phyloP scores from a whole-genome alignment of 2,888 invertebrate species.

The Parnassius smintheus region DNA sequence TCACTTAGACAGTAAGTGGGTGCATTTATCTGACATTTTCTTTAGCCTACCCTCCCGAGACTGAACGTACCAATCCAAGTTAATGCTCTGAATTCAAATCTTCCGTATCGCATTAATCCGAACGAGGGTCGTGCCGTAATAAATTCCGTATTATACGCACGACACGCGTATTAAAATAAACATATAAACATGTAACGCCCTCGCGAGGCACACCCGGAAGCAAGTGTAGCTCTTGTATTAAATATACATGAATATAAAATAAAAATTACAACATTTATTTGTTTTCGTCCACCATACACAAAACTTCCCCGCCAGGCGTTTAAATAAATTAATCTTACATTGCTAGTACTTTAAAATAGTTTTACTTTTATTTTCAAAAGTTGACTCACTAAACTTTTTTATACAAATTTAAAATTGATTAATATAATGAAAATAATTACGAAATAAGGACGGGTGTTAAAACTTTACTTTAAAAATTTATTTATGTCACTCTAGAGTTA shows the following conservation, averaged over 20 bases:
- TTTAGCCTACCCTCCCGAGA: conserved; percentile 38
- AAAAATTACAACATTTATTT: no score
- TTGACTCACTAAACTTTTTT: no score
- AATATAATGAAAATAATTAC: no score
- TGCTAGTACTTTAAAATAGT: no score
- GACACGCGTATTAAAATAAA: conserved; percentile 82
- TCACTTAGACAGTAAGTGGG: conserved; percentile 41
- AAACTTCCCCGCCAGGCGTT: no score
- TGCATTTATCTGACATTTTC: conserved; percentile 34
- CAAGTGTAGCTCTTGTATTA: conserved; percentile 26
- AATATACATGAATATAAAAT: no score
- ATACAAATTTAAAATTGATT: no score
- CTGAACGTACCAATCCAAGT: conserved; percentile 73
- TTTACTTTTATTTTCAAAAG: no score
- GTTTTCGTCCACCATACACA: no score
- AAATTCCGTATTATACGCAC: conserved; percentile 81
- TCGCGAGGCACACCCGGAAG: conserved; percentile 54
- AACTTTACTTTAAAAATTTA: no score
- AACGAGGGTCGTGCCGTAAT: conserved; percentile 74
- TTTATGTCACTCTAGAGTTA: background rate
- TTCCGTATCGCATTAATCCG: conserved; percentile 80
- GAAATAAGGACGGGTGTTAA: no score
- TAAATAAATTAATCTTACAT: no score
- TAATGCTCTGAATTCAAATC: conserved; percentile 79
- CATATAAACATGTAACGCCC: conserved; percentile 80